Evolutionary conservation across 2,113 vertebrate species (phyloP).

Genomic region (Marmota monax): DNA sequence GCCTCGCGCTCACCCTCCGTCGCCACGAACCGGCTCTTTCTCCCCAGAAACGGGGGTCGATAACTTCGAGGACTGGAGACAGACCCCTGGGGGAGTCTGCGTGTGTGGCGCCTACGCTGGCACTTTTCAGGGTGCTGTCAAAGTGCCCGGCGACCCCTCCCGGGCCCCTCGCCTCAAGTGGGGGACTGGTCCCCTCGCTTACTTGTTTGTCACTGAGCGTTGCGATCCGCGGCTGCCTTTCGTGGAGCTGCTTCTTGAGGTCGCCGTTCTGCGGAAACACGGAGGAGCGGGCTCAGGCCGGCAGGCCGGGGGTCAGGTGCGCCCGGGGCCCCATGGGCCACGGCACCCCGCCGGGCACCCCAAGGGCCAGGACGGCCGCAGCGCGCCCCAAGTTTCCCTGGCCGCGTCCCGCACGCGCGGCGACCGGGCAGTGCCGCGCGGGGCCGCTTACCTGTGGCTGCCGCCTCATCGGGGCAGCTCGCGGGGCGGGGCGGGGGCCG

Average conservation of each 20-base stretch:
- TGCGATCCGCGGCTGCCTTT: conserved; percentile 91
- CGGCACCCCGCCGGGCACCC: conserved; percentile 26
- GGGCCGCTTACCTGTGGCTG: conserved; percentile 93
- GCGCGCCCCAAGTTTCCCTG: conserved; percentile 65
- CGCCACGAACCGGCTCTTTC: conserved; percentile 62
- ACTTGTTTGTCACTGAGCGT: conserved; percentile 94
- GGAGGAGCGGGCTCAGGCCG: conserved; percentile 56
- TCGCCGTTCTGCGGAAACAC: conserved; percentile 91
- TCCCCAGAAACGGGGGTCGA: neutral
- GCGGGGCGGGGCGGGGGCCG: conserved; percentile 87
- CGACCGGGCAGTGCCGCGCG: conserved; percentile 50
- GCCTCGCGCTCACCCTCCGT: conserved; percentile 63
- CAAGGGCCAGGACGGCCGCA: neutral
- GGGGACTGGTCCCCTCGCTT: conserved; percentile 83
- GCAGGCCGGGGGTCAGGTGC: conserved; percentile 79
- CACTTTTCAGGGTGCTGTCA: conserved; percentile 86
- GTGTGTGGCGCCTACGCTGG: conserved; percentile 75
- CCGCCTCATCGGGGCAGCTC: conserved; percentile 97
- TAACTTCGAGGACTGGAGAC: conserved; percentile 78
- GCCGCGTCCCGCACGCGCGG: conserved; percentile 46
- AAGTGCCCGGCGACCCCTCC: conserved; percentile 81
- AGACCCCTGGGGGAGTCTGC: neutral
- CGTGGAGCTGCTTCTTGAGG: conserved; percentile 93
- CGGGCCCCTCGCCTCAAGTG: conserved; percentile 52
- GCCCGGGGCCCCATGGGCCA: conserved; percentile 34